phyloP scores from a whole-genome alignment of 2,797 vertebrate species.

The Falco concolor region DNA sequence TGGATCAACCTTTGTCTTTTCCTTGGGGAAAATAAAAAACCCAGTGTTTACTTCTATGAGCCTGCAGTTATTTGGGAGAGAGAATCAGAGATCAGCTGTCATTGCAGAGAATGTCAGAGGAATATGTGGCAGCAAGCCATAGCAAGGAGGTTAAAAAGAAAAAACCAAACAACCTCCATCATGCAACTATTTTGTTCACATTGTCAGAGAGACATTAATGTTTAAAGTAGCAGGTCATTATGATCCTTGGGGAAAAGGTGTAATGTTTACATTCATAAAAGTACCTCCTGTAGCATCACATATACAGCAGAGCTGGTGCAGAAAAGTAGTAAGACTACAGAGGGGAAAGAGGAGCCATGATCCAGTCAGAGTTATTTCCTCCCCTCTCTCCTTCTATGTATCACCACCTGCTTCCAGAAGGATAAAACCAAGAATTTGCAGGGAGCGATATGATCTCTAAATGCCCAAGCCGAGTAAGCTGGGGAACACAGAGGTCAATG shows the following conservation, averaged over 20 bases:
- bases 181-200: not conserved
- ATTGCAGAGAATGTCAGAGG: not conserved
- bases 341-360: not conserved
- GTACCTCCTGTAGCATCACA: not conserved
- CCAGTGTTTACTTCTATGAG: not conserved
- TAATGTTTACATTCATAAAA: not conserved
- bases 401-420: not conserved
- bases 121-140: not conserved
- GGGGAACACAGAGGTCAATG: not conserved
- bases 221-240: not conserved
- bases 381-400: not conserved
- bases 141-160: not conserved
- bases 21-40: not conserved
- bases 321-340: not conserved
- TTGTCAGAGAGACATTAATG: not conserved
- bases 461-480: not conserved
- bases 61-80: not conserved
- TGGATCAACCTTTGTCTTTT: not conserved
- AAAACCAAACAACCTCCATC: not conserved
- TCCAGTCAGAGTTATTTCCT: not conserved
- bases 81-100: constrained; percentile 11
- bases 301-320: not conserved
- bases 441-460: not conserved
- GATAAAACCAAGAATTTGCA: not conserved
- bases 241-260: not conserved